Percentiles rank a stretch among this genome's conserved stretches.
Evolutionary conservation across 2,113 vertebrate genomes (phyloP).

Genomic region (Neolamprologus sp.): DNA sequence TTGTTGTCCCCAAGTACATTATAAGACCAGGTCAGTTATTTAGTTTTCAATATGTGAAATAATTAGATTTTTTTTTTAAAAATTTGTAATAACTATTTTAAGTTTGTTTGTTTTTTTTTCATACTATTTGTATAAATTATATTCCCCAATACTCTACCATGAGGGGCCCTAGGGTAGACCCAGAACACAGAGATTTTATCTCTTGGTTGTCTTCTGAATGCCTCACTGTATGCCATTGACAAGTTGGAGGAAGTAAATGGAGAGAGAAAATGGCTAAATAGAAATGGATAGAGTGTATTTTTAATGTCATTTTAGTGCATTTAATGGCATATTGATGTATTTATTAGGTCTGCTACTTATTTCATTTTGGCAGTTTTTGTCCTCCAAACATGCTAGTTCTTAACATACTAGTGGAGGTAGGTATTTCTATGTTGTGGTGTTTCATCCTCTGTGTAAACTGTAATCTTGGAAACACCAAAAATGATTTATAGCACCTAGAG

Average conservation of each 20-base stretch:
- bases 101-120: neutral
- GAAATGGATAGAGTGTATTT: neutral
- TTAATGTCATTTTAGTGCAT: neutral
- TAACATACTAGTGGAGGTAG: neutral
- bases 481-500: neutral
- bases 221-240: neutral
- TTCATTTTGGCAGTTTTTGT: neutral
- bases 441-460: neutral
- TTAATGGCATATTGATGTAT: neutral
- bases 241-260: neutral
- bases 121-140: neutral
- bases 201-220: neutral
- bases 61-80: fast-evolving
- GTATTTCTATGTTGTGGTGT: neutral
- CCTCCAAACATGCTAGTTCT: neutral
- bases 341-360: neutral
- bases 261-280: neutral
- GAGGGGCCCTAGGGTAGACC: neutral
- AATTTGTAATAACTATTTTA: neutral
- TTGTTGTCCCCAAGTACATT: neutral
- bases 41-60: neutral
- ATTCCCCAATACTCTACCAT: neutral
- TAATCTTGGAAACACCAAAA: neutral
- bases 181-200: neutral
- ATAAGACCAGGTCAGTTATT: neutral